These are phyloP conservation scores for Theropithecus gelada DNA, from an alignment of 2,113 vertebrate species.

Conservation along the genomic window DNA sequence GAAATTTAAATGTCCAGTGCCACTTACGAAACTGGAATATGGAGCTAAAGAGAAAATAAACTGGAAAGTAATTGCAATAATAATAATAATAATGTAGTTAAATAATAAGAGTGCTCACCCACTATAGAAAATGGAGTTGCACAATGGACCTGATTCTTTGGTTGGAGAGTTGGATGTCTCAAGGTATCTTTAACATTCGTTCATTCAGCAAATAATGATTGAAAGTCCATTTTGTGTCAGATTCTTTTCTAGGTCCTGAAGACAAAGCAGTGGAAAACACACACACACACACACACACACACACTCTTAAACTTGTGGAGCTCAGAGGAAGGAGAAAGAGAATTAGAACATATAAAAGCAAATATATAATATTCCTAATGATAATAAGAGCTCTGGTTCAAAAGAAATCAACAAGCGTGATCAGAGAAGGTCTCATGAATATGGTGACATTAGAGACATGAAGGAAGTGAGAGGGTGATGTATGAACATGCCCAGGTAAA, in stretches of 20 bases:
- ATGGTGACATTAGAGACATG: not conserved
- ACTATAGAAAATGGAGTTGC: not conserved
- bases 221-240: not conserved
- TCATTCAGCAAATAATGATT: not conserved
- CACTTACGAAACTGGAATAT: not conserved
- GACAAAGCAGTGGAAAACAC: not conserved
- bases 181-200: not conserved
- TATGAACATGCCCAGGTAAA: not conserved
- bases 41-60: conserved; percentile 45
- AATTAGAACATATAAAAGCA: not conserved
- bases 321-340: not conserved
- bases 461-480: not conserved
- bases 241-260: not conserved
- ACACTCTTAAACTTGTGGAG: not conserved
- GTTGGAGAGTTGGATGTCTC: not conserved
- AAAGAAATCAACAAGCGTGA: not conserved
- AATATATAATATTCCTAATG: not conserved
- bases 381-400: not conserved
- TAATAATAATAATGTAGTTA: not conserved
- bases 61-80: not conserved
- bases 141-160: not conserved
- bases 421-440: not conserved
- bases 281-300: too few species aligned
- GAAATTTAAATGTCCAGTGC: not conserved
- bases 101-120: not conserved